A percentile compares a stretch with the other conserved stretches of the same genome.
phyloP scores from a whole-genome alignment of 2,888 invertebrate species.

The Theretra japonica region DNA sequence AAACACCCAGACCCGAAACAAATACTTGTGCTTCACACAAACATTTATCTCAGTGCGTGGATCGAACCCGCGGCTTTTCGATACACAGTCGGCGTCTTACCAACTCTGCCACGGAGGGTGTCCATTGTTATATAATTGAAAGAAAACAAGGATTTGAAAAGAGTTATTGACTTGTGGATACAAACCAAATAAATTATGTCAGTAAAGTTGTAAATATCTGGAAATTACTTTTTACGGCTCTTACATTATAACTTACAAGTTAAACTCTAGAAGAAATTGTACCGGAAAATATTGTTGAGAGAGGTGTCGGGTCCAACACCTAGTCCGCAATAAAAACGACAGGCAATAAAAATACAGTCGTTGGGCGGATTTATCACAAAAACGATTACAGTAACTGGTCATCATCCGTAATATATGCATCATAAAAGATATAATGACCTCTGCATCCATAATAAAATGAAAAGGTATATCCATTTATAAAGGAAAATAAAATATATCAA shows the following conservation, averaged over 20 bases:
- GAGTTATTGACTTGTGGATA: too few species aligned
- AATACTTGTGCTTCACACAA: too few species aligned
- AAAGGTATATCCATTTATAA: not conserved
- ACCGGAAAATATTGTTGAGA: not conserved
- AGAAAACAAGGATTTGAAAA: too few species aligned
- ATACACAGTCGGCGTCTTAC: too few species aligned
- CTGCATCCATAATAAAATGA: slow-evolving; percentile 7
- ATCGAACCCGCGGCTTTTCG: too few species aligned
- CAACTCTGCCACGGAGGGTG: too few species aligned
- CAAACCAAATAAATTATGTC: too few species aligned
- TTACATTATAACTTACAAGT: not conserved
- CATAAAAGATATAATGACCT: slow-evolving; percentile 23
- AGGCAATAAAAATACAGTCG: not conserved
- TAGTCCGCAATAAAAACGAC: not conserved
- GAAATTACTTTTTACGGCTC: too few species aligned
- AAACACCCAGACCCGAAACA: too few species aligned
- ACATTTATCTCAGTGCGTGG: too few species aligned
- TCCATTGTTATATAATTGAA: too few species aligned
- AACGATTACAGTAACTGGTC: slow-evolving; percentile 24
- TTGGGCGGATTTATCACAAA: slow-evolving; percentile 26
- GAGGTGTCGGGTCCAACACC: not conserved
- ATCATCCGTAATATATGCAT: slow-evolving; percentile 31
- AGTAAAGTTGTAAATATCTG: too few species aligned
- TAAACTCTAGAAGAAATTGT: not conserved
- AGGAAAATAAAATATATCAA: not conserved